These are phyloP conservation scores for Cyphomyrus discorhynchus DNA, from an alignment of 2,113 vertebrate species.

Conservation along the genomic window DNA sequence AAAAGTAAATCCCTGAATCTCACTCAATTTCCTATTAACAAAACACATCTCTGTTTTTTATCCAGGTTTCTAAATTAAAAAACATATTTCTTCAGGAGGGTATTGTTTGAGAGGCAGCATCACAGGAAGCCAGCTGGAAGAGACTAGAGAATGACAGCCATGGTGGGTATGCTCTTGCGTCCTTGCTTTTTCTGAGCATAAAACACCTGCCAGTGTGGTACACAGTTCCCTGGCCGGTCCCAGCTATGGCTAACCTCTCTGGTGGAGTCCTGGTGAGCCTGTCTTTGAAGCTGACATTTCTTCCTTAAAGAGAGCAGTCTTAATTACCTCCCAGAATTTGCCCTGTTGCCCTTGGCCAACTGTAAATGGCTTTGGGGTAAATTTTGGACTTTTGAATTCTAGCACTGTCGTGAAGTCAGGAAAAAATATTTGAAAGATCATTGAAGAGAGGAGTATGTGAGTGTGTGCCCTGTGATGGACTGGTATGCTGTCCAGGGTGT, in stretches of 20 bases:
- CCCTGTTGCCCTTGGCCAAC: constrained; percentile 18
- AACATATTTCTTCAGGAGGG: neutral
- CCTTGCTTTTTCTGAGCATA: neutral
- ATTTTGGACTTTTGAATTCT: constrained; percentile 2
- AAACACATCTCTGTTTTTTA: neutral
- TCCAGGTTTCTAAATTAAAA: neutral
- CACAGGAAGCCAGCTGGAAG: neutral
- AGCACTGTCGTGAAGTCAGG: neutral
- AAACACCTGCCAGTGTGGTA: constrained; percentile 22
- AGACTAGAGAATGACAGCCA: neutral
- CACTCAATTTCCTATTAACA: neutral
- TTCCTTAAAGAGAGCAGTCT: constrained; percentile 43
- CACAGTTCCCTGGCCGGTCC: constrained; percentile 20
- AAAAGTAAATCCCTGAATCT: neutral
- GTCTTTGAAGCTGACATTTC: constrained; percentile 42
- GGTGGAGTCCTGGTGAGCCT: constrained; percentile 30
- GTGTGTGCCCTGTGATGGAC: neutral
- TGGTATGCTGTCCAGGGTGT: neutral
- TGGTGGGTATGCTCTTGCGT: neutral
- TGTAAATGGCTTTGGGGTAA: constrained; percentile 16
- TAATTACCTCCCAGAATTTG: constrained; percentile 45
- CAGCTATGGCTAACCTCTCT: constrained; percentile 38
- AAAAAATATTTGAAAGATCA: neutral
- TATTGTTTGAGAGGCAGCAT: neutral
- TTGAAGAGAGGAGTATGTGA: neutral